These are phyloP conservation scores for Sula dactylatra DNA, from an alignment of 2,113 vertebrate genomes.

Conservation along the genomic window DNA sequence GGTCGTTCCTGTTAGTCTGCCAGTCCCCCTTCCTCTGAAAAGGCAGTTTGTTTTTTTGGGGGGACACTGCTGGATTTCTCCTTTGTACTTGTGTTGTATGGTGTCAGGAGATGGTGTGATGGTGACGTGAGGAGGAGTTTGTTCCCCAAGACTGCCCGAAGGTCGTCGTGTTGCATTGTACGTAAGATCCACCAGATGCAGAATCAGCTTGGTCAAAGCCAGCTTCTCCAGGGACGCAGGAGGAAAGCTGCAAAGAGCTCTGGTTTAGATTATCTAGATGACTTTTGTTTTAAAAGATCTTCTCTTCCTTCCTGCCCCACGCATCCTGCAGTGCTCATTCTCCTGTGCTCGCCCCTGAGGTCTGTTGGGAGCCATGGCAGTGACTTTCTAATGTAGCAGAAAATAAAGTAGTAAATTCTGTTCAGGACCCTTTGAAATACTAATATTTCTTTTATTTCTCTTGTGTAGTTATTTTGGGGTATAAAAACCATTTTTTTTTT, in stretches of 20 bases:
- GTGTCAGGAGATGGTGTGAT: background rate
- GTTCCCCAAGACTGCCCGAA: background rate
- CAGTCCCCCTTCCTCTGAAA: background rate
- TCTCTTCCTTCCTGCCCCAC: background rate
- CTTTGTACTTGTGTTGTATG: background rate
- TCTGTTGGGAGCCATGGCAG: background rate
- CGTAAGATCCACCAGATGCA: background rate
- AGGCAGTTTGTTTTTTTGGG: background rate
- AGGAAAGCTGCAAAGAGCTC: background rate
- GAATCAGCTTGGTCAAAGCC: rapidly evolving
- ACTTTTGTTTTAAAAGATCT: background rate
- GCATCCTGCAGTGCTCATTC: background rate
- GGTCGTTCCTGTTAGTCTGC: background rate
- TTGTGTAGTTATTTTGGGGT: background rate
- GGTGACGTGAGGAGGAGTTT: background rate
- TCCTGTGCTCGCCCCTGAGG: background rate
- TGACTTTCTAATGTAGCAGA: background rate
- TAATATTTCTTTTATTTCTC: background rate
- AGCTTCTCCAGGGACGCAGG: background rate
- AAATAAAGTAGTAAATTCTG: background rate
- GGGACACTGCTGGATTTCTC: background rate
- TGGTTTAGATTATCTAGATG: background rate
- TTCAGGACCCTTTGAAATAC: background rate
- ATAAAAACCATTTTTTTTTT: background rate
- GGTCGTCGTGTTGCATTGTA: rapidly evolving